Conservation (phyloP, 1,140 invertebrate genomes). For the Caenorhabditis brenneri region DNA sequence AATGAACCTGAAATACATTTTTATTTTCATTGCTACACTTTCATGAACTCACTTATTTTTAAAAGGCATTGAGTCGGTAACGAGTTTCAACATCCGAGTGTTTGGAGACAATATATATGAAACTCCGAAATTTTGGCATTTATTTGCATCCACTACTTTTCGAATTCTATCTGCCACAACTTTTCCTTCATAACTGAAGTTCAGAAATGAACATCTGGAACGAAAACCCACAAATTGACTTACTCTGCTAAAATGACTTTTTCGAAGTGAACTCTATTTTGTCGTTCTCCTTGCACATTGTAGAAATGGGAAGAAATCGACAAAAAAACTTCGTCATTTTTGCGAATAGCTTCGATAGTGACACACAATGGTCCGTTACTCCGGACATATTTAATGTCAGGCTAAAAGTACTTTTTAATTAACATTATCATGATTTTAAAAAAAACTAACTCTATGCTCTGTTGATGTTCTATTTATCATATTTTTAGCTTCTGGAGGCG, state of each 20-base stretch:
- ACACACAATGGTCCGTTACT: not conserved
- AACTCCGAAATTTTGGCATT: not conserved
- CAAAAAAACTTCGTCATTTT: not conserved
- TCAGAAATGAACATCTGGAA: not conserved
- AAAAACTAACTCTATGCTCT: not conserved
- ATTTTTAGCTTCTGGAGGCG: not conserved
- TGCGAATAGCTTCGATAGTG: not conserved
- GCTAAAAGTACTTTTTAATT: not conserved
- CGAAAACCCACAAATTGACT: not conserved
- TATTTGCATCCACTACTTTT: not conserved
- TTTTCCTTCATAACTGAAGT: constrained; percentile 26
- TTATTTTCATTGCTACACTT: not conserved
- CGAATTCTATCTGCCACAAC: constrained; percentile 5
- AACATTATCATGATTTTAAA: too few relatives aligned
- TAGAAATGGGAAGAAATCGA: not conserved
- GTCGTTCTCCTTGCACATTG: not conserved
- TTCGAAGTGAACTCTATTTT: constrained; percentile 5
- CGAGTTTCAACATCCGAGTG: not conserved
- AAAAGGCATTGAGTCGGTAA: not conserved
- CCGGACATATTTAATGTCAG: not conserved
- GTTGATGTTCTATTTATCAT: not conserved
- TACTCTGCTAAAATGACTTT: constrained; percentile 1
- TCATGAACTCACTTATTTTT: not conserved
- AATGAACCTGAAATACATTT: not conserved
- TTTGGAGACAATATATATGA: not conserved